Base-by-base conservation (phyloP, 2,113 vertebrate genomes). In the Thalassoma bifasciatum region DNA sequence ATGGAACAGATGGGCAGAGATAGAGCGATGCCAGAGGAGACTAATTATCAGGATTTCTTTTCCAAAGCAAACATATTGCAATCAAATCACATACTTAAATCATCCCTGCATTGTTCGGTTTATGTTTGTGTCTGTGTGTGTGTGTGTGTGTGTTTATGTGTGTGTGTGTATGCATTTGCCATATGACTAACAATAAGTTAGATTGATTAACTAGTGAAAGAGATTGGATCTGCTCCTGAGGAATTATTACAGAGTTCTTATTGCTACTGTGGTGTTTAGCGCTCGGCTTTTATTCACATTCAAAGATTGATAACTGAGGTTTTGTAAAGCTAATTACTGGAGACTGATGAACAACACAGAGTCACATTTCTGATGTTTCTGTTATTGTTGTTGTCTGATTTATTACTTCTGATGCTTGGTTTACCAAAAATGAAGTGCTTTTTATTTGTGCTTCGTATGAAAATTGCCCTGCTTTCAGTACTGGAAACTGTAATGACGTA, bases 11-110 rank as follows among this genome's bases (percentile, higher is more conserved):
- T 83, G 87, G 86, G 79, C 46, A 72, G 75, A 88, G 84, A 83
- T 66, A 68, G 75, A 76, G 65, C 53, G 8, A 54, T 83, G 85
- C 86, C 91, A 91, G 85, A 66, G 86, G 81, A 89, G 86, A 86
- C 87, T 91, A 89, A 92, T 92, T 91, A 91, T 91, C 82, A 72
- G 69, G 65, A 83, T 86, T 91, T 89, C 52, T 16, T 84, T 83
- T 91, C 90, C 88, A 91, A 91, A 90, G 87, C 85, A 90, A 91
- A 91, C 90, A 91, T 91, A 91, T 91, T 91, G 89, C 89, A 91
- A 89, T 91, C 83, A 87, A 93, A 93, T 88, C 80, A 88, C 92
- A 92, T 87, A 85, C 87, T 89, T 90, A 88, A 89, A 90, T 92
- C 72, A 85, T 86, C 85, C 61, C 80, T 65, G 76, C 76, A 87